Evolutionary conservation across 2,797 vertebrate genomes (phyloP), one percentile per base, ranked within the genome.

Genomic region (Artibeus lituratus): DNA sequence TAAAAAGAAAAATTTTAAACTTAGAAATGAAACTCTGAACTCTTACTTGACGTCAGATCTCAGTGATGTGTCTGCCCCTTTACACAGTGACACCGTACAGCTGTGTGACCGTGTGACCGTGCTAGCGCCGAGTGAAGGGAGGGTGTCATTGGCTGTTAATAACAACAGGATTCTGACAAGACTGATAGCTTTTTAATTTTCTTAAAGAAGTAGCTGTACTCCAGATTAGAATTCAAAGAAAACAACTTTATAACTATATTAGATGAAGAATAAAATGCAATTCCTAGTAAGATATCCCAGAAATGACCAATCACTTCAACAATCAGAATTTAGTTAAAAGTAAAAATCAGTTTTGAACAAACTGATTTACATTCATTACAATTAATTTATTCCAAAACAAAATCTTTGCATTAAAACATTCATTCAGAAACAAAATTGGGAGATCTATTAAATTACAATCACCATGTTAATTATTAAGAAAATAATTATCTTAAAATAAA

Each of bases 401-500:
- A 65, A 65, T 15, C 92, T 93, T 77, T 96, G 21, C 57, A 69
- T 57, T 94, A 70, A 96, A 96, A 67, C 47, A 80, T 67, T 81
- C 22, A 84, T 39, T 87, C 55, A 89, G 91, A 96, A 85, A 94
- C 12, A 96, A 97, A 90, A 94, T 32, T 81, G 62, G 92, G 72
- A 92, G 11, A 39, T 70, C 55, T 91, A 49, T 81, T 92, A 53
- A 82, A 87, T 76, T 84, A 87, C 39, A 92, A 85, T 92, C 44
- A 51, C 18, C 39, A 47, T 47, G 88, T 92, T 81, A 90, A 21
- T 92, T 65, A 88, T 26, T 95, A 83, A 77, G 74, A 88, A 95
- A 90, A 83, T 37, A 94, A 81, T 90, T 12, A 62, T 62, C 47
- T 92, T 94, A 88, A 96, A 94, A 78, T 90, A 87, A 94, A 32